Base-by-base conservation (phyloP, 2,113 vertebrate species). In the Equus quagga region DNA sequence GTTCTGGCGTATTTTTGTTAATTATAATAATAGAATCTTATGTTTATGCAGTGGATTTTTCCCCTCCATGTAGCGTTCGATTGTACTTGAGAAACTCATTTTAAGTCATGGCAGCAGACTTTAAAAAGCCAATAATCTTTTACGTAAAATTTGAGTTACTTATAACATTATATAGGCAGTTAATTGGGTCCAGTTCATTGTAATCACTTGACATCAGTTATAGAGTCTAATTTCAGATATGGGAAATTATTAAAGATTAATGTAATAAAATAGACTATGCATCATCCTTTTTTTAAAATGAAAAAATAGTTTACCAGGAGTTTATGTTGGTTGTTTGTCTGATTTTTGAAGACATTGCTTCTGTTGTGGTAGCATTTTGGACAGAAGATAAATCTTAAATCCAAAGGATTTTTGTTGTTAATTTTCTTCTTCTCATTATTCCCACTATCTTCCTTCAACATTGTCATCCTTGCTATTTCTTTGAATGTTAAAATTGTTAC, bases 1-100 rank as follows among this genome's bases (percentile, higher is more conserved):
- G 31, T 72, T 82, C 51, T 96, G 64, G 72, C 21, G 33, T 94
- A 80, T 90, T 92, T 97, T 58, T 90, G 78, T 97, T 96, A 84
- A 88, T 96, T 94, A 54, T 64, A 54, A 54, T 80, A 36, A 84
- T 88, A 65, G 91, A 44, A 88, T 79, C 90, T 51, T 62, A 26
- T 91, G 49, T 96, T 95, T 91, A 83, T 91, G 82, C 69, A 65
- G 58, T 81, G 44, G 24, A 79, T 94, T 72, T 51, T n/a, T 15
- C 6, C 2, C 23, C n/a, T 0, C 0, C 44, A 54, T 54, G 31
- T 84, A 93, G 85, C 49, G 96, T 91, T 88, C 54, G 46, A 67
- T 89, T 97, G 18, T 60, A 78, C 21, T 92, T 96, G 33, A 85
- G 70, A 97, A 94, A 10, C 36, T 94, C 64, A 69, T 87, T 96